Conservation (phyloP, 53 echinoderm and acorn worm species). For the Crossaster papposus region DNA sequence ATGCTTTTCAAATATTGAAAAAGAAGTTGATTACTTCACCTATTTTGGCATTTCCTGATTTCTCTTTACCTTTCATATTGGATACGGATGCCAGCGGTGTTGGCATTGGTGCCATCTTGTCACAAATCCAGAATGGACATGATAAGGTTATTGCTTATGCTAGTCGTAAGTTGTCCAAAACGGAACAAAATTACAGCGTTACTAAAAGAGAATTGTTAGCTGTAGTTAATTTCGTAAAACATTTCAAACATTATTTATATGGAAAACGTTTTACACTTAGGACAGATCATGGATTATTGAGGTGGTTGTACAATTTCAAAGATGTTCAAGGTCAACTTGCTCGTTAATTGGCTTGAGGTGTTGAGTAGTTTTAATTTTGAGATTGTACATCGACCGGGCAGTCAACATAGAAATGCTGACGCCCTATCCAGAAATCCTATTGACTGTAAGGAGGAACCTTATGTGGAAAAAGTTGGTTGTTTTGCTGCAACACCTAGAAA, state of each 20-base stretch:
- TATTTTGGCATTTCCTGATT: slow-evolving; percentile 36
- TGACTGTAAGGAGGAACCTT: background rate
- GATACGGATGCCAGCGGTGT: slow-evolving; percentile 44
- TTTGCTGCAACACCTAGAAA: background rate
- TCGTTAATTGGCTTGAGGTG: slow-evolving; percentile 47
- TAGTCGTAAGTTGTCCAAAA: slow-evolving; percentile 35
- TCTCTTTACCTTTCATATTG: slow-evolving; percentile 13
- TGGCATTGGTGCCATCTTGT: slow-evolving; percentile 32
- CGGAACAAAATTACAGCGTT: slow-evolving; percentile 43
- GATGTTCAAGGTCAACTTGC: slow-evolving; percentile 58
- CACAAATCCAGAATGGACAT: slow-evolving; percentile 33
- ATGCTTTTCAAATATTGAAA: slow-evolving; percentile 28
- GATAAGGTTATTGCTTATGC: slow-evolving; percentile 33
- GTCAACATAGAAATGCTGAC: slow-evolving; percentile 48
- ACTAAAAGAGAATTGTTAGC: slow-evolving; percentile 36
- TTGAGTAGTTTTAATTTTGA: slow-evolving; percentile 33
- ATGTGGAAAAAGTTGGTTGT: too few relatives aligned
- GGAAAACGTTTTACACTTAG: slow-evolving; percentile 21
- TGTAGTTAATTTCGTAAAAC: slow-evolving; percentile 31
- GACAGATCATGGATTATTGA: slow-evolving; percentile 56
- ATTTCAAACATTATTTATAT: slow-evolving; percentile 62
- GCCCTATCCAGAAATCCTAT: slow-evolving; percentile 38
- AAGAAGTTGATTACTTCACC: slow-evolving; percentile 16
- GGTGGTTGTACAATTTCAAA: slow-evolving; percentile 50
- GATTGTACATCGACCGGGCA: slow-evolving; percentile 33